These are phyloP conservation scores for Ibidorhyncha struthersii DNA, from an alignment of 2,113 vertebrate genomes.

Conservation along the genomic window DNA sequence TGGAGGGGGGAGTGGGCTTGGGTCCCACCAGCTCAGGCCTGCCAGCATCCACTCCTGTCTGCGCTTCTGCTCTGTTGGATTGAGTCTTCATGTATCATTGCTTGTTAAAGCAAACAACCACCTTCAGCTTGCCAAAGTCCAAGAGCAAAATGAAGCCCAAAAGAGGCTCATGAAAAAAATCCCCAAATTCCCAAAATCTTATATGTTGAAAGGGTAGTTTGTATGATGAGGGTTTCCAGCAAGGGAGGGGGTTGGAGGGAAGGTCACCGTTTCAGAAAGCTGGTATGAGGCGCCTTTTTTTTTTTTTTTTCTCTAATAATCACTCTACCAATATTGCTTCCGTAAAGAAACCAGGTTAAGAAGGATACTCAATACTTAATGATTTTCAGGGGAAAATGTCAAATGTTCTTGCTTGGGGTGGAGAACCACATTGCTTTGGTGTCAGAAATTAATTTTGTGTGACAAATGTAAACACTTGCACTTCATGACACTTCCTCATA, in stretches of 20 bases:
- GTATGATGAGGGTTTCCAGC: not conserved
- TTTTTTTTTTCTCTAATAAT: not conserved
- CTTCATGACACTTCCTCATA: not conserved
- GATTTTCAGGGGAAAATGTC: not conserved
- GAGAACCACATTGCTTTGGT: not conserved
- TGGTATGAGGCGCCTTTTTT: rapidly evolving
- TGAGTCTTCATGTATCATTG: not conserved
- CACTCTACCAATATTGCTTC: not conserved
- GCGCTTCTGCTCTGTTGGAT: not conserved
- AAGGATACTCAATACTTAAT: not conserved
- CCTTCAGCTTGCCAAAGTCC: not conserved
- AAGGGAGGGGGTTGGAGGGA: rapidly evolving
- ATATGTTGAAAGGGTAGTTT: not conserved
- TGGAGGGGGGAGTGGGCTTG: not conserved
- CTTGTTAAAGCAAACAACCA: not conserved
- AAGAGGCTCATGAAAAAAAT: not conserved
- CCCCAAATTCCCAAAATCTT: too few species aligned
- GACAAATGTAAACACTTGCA: not conserved
- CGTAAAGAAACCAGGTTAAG: not conserved
- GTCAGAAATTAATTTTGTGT: not conserved
- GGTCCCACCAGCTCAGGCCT: not conserved
- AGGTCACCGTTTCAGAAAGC: not conserved
- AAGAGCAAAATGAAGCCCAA: too few species aligned
- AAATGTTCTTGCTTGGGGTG: not conserved
- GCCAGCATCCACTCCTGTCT: not conserved